Evolutionary conservation across 2,888 invertebrate genomes (phyloP), one percentile per base, ranked within the genome.

Genomic region (Mellilla xanthometata): DNA sequence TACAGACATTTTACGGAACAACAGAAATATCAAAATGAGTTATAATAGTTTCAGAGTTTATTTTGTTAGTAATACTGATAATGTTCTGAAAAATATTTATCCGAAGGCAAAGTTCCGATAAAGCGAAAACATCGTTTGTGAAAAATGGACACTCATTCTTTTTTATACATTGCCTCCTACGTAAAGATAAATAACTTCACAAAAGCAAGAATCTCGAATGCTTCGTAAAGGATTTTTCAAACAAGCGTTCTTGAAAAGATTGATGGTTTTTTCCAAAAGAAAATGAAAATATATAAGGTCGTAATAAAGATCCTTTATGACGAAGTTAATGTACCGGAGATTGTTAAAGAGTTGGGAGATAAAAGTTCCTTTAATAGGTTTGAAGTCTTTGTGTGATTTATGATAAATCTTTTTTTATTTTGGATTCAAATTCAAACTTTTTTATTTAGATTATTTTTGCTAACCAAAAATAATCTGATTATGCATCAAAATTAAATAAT

Each of bases 321-420:
- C 35, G 13, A 36, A 46, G 35, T 23, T 46, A 46, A 46, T 40
- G 46, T 40, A 35, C 31, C 40, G 22, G 8, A n/a, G 30, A 31
- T 30, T 4, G n/a, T 7, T 24, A 8, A 2, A 24, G 24, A 24
- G 39, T 33, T 33, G 38, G n/a, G 26, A 35, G 27, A 27, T 15
- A 15, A 35, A 13, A 27, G 15, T 11, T 26, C 8, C 8, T 15
- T 35, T 12, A 10, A 11, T 10, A 8, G 12, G 13, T 34, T 13
- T 8, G 3, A 34, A 5, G n/a, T 26, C 3, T 26, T 26, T 15
- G 4, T 3, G 10, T 3, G 10, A 12, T 3, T 23, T 11, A 22
- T 24, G 5, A 13, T 9, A n/a, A 19, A 19, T 19, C 6, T 19
- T 3, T 5, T 19, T 19, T 19, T 1, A 1, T 1, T 19, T n/a